These are phyloP conservation scores for Melinaea marsaeus DNA, from an alignment of 2,888 invertebrate species.

Conservation along the genomic window DNA sequence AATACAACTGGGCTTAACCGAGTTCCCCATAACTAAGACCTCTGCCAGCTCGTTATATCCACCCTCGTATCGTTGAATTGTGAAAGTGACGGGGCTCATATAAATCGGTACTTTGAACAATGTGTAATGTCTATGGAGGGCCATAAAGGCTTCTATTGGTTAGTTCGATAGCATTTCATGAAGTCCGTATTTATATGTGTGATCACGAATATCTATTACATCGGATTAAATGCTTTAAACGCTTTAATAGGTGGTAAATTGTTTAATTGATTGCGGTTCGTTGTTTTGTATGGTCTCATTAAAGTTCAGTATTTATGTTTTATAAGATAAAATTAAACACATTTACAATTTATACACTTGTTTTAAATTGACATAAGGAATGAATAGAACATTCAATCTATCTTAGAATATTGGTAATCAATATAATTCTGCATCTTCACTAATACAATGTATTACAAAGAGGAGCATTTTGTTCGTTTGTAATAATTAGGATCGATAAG, in stretches of 20 bases:
- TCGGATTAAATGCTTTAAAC: constrained; percentile 25
- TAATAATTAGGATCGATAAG: too few relatives aligned
- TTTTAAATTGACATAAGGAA: too few relatives aligned
- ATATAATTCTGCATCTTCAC: too few relatives aligned
- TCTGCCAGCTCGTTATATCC: constrained; percentile 45
- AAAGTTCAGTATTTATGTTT: not conserved
- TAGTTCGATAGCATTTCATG: constrained; percentile 21
- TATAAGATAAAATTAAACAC: not conserved
- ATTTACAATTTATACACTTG: not conserved
- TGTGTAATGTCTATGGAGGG: constrained; percentile 37
- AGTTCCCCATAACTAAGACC: constrained; percentile 34
- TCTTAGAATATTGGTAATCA: too few relatives aligned
- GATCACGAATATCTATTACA: constrained; percentile 29
- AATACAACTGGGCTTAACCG: constrained; percentile 53
- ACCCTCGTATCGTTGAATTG: constrained; percentile 20
- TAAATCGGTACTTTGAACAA: constrained; percentile 34
- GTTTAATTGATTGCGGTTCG: constrained; percentile 1
- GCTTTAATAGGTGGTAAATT: too few relatives aligned
- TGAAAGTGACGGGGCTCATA: constrained; percentile 30
- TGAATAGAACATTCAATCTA: too few relatives aligned
- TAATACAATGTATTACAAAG: too few relatives aligned
- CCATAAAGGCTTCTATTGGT: constrained; percentile 18
- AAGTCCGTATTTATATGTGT: constrained; percentile 21
- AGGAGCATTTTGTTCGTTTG: too few relatives aligned
- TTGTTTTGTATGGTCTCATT: not conserved